phyloP scores from a whole-genome alignment of 2,113 vertebrate species.

The Potamarius usumacintae region DNA sequence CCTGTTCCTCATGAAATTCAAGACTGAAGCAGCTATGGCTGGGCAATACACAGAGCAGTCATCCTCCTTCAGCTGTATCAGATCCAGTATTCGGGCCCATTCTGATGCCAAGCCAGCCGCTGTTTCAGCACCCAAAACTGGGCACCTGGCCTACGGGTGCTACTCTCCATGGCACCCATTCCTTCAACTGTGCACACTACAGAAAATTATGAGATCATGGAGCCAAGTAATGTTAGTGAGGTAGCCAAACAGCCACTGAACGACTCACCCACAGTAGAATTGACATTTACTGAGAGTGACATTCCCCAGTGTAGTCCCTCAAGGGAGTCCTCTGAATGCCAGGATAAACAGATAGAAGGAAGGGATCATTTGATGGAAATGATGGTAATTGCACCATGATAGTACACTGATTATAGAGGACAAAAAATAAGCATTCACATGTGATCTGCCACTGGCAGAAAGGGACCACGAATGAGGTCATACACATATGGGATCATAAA shows the following conservation, averaged over 20 bases:
- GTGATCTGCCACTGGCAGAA: conserved; percentile 7
- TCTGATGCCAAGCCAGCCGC: conserved; percentile 27
- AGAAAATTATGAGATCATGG: conserved; percentile 57
- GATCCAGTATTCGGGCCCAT: not conserved
- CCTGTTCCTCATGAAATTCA: conserved; percentile 33
- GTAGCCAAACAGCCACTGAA: conserved; percentile 28
- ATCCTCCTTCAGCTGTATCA: conserved; percentile 1
- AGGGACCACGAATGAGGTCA: conserved; percentile 34
- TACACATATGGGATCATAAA: conserved; percentile 26
- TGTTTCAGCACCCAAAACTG: conserved; percentile 6
- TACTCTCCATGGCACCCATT: conserved; percentile 8
- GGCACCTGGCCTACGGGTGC: conserved; percentile 29
- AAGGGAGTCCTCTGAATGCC: conserved; percentile 56
- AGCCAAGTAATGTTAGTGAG: conserved; percentile 14
- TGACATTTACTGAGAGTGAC: conserved; percentile 53
- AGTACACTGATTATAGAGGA: conserved; percentile 56
- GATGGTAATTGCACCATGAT: conserved; percentile 52
- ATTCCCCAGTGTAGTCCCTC: conserved; percentile 49
- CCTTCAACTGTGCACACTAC: conserved; percentile 1
- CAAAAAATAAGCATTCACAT: conserved; percentile 37
- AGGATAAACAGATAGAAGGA: conserved; percentile 50
- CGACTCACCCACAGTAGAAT: conserved; percentile 39
- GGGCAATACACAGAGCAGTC: conserved; percentile 36
- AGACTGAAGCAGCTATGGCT: conserved; percentile 25
- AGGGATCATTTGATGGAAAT: conserved; percentile 57